These are phyloP conservation scores for Fulica atra DNA, from an alignment of 2,113 vertebrate genomes.

Conservation along the genomic window DNA sequence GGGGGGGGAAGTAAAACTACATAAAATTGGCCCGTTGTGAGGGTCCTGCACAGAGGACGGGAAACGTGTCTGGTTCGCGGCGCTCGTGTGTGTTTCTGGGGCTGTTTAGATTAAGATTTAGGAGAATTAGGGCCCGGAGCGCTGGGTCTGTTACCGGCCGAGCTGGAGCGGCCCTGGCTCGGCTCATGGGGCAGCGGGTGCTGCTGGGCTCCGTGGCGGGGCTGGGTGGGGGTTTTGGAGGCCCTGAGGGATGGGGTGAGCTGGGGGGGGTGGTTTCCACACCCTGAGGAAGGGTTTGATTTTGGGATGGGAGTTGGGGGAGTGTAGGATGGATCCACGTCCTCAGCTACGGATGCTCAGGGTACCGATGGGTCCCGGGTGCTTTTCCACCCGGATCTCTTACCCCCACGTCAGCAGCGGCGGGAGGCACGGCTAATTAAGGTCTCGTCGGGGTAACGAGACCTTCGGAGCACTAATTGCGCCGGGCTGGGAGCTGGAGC, in stretches of 20 bases:
- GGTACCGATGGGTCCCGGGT: accelerated
- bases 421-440: accelerated
- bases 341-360: accelerated
- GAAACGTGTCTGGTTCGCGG: not conserved
- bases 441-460: accelerated
- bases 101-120: not conserved
- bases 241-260: not conserved
- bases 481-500: not conserved
- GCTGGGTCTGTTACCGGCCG: accelerated
- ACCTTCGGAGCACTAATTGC: not conserved
- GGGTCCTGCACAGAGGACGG: not conserved
- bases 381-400: not conserved
- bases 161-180: not conserved
- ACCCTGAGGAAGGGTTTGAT: not conserved
- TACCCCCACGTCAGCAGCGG: not conserved
- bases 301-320: accelerated
- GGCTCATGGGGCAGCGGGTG: not conserved
- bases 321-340: not conserved
- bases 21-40: not conserved
- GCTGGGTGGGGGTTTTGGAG: not conserved
- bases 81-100: not conserved
- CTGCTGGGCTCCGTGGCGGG: not conserved
- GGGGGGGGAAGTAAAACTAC: too few relatives aligned
- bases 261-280: too few relatives aligned
- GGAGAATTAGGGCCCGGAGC: not conserved